Conservation (phyloP, 2,113 vertebrate genomes). For the Madoqua kirkii region DNA sequence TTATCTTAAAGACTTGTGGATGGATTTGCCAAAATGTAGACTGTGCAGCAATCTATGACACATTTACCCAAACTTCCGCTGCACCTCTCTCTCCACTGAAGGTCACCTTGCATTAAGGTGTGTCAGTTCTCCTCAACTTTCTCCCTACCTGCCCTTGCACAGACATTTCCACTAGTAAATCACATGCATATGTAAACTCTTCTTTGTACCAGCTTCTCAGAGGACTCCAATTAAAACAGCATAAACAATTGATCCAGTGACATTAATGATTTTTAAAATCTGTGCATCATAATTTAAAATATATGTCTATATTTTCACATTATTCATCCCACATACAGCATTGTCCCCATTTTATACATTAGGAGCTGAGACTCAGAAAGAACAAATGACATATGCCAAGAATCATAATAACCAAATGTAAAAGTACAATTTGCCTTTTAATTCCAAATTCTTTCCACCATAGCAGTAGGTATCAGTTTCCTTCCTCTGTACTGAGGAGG, state of each 20-base stretch:
- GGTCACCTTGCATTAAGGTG: neutral
- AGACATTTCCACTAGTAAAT: neutral
- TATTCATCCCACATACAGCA: neutral
- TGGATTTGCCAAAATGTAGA: neutral
- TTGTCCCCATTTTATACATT: neutral
- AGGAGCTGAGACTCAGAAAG: neutral
- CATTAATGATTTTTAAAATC: constrained; percentile 3
- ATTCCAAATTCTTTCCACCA: neutral
- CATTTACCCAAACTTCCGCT: neutral
- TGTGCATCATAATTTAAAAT: neutral
- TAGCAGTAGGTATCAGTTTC: neutral
- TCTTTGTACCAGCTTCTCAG: neutral
- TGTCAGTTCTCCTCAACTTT: neutral
- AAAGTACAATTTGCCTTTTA: neutral
- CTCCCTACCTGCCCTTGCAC: neutral
- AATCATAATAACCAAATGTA: neutral
- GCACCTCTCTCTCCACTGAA: neutral
- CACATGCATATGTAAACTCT: neutral
- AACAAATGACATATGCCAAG: neutral
- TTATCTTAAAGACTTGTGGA: neutral
- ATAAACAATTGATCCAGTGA: neutral
- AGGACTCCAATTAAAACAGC: neutral
- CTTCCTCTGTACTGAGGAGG: neutral
- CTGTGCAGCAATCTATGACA: neutral
- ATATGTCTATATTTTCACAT: neutral